phyloP scores from a whole-genome alignment of 2,888 invertebrate species.

The Pharmacophagus antenor region DNA sequence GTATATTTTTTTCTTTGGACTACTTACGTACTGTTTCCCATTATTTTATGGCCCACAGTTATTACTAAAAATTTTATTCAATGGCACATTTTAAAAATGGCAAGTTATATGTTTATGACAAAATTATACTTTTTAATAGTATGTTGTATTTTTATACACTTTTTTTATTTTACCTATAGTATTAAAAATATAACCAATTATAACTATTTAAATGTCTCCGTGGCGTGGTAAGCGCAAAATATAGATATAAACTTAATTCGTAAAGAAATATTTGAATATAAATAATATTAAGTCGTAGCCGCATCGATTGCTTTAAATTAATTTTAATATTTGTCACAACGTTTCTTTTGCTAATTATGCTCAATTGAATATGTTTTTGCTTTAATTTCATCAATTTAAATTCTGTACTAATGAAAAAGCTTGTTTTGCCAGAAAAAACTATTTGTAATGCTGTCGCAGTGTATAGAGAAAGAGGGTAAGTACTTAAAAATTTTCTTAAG shows the following conservation, averaged over 20 bases:
- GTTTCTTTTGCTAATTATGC: not conserved
- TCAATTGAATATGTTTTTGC: not conserved
- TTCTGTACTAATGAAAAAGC: conserved; percentile 37
- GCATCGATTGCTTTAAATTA: not conserved
- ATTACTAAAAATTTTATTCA: no score
- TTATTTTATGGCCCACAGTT: no score
- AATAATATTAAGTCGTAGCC: not conserved
- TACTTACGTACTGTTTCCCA: no score
- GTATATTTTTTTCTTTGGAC: not conserved
- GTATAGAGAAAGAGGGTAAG: conserved; percentile 69
- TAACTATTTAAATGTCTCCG: no score
- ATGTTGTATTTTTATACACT: no score
- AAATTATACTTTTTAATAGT: no score
- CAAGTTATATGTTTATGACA: no score
- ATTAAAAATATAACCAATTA: no score
- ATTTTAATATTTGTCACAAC: not conserved
- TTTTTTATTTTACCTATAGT: no score
- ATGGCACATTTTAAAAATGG: no score
- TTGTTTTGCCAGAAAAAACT: conserved; percentile 53
- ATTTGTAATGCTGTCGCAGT: conserved; percentile 66
- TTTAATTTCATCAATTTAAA: not conserved
- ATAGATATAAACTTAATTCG: not conserved
- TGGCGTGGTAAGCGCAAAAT: no score
- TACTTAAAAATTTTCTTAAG: not conserved
- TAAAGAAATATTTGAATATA: no score